Evolutionary conservation across 2,113 vertebrate species (phyloP), one percentile per base, ranked within the genome.

Genomic region (Callocephalon fimbriatum): DNA sequence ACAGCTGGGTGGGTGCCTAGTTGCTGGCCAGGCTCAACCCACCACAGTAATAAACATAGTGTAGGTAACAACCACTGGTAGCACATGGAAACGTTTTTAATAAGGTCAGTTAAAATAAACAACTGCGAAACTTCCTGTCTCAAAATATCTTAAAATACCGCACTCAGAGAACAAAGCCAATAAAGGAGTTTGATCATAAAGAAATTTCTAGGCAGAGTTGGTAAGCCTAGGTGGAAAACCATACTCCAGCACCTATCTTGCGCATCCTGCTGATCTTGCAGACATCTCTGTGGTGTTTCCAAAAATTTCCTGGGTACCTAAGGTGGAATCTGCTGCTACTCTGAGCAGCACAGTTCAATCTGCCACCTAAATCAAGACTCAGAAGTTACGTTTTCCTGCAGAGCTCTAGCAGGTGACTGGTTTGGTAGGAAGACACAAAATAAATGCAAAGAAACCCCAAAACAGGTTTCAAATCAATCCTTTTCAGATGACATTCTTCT

Each of bases 161-260:
- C 67, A 42, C 12, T 40, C 16, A 22, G 66, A 53, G 38, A 50
- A 14, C 42, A 86, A 86, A 87, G 6, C 5, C 3, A 63, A 29
- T 40, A 63, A 27, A 21, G 4, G 25, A 22, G 68, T 72, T 62
- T 72, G 25, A 59, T 29, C 4, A 13, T 38, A 53, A 79, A 58
- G 27, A 53, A 37, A 2, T 66, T 22, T 29, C 7, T n/a, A 58
- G 38, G 22, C 8, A 2, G 32, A 68, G 7, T 10, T 1, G 0
- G 15, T n/a, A 87, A 76, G 11, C 25, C 22, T 50, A 35, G 3
- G 13, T 44, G 12, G 10, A 76, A 70, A 89, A 40, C 14, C 54
- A 6, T 22, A 73, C 15, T 65, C 8, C 22, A 47, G 31, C 12
- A 45, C 4, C 18, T 68, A 2, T 29, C 31, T 53, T 84, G 22